Conservation (phyloP, 2,888 invertebrate genomes). For the Sesia apiformis region DNA sequence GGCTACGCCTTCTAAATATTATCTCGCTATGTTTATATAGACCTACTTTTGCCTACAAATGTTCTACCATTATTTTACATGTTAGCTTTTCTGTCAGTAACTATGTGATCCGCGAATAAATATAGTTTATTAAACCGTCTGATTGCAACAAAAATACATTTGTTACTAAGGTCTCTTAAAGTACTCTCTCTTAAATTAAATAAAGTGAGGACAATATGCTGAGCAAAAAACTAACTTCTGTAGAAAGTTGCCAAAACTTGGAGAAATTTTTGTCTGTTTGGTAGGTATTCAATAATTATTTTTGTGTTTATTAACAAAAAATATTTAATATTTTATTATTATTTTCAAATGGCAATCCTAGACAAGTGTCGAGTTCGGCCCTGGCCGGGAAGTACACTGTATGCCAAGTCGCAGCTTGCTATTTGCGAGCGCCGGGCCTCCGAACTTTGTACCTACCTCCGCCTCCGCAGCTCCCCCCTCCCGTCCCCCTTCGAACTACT, state of each 20-base stretch:
- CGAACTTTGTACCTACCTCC: slow-evolving; percentile 26
- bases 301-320: too few species aligned
- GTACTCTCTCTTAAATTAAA: too few species aligned
- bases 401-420: slow-evolving; percentile 67
- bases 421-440: slow-evolving; percentile 59
- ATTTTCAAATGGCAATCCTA: slow-evolving; percentile 4
- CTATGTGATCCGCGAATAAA: too few species aligned
- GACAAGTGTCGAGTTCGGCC: slow-evolving; percentile 29
- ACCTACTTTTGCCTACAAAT: not conserved
- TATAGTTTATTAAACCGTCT: too few species aligned
- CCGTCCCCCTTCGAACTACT: slow-evolving; percentile 18
- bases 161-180: too few species aligned
- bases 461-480: slow-evolving; percentile 16
- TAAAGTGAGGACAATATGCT: too few species aligned
- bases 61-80: not conserved
- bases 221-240: too few species aligned
- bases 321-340: too few species aligned
- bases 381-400: slow-evolving; percentile 50
- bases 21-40: slow-evolving; percentile 19
- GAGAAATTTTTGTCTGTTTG: too few species aligned
- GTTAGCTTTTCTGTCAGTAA: not conserved
- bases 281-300: too few species aligned
- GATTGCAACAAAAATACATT: too few species aligned
- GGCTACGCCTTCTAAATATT: slow-evolving; percentile 15
- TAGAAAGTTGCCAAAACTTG: too few species aligned